Evolutionary conservation across 2,888 invertebrate genomes (phyloP), one percentile per base, ranked within the genome.

Genomic region (Abscondita cerata): DNA sequence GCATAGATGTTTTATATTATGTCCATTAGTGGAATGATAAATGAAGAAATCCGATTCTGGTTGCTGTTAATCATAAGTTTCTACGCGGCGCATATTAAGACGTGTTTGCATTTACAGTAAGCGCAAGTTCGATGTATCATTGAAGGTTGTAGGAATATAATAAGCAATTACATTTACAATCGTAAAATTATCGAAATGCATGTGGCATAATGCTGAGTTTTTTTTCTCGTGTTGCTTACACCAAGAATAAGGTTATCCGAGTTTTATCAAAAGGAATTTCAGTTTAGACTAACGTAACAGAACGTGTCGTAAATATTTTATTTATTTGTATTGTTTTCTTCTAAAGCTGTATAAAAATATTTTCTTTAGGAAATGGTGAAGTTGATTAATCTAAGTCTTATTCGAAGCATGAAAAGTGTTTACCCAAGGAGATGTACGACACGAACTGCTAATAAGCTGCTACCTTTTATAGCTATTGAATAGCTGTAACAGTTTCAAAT

Each of bases 1-100:
- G 70, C 71, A 72, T 73, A 70, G 72, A 72, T 73, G 72, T 68
- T 71, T 69, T 57, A 69, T 73, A 72, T 74, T 70, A 70, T 70
- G 69, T 65, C 70, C 70, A 69, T 70, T 70, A 70, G 62, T 60
- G 68, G 65, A 66, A 71, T 71, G 72, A 72, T 74, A 72, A 72
- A 73, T 70, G 70, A 69, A 64, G 19, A 52, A 19, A 36, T 52
- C 36, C 13, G 52, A 38, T 52, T 25, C 31, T 36, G 13, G 33
- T 16, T 36, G 6, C 38, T 19, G 18, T 16, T 52, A 19, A 52
- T 19, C 5, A 52, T 36, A 52, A 46, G n/a, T 4, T 25, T 25
- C 52, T 36, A 19, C 15, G 25, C 33, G 44, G 44, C 46, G 44
- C 54, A 41, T 31, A 46, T 20, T 38, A 52, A 36, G 12, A 18